These are phyloP conservation scores for Oreortyx pictus DNA, from an alignment of 2,797 vertebrate species.

Conservation along the genomic window DNA sequence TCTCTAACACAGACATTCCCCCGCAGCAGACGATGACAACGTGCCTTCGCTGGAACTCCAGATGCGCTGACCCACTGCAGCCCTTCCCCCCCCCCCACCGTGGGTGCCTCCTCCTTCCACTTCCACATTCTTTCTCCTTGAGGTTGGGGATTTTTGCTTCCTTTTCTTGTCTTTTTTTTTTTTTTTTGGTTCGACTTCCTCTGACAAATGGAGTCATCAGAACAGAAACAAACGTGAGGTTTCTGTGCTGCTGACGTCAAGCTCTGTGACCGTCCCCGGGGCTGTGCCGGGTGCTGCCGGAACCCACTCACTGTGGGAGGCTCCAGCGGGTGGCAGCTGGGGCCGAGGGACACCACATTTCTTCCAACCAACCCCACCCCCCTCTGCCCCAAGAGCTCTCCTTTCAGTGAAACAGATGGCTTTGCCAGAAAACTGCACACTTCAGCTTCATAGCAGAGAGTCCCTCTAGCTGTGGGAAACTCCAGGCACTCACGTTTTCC, in stretches of 20 bases:
- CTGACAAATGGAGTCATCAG: neutral
- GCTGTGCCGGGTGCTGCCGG: accelerated
- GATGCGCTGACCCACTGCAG: accelerated
- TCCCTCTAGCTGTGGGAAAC: neutral
- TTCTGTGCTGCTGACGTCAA: neutral
- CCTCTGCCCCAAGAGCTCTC: accelerated
- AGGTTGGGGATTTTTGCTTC: neutral
- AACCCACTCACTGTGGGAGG: accelerated
- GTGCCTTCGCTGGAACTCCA: accelerated
- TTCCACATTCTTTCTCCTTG: neutral
- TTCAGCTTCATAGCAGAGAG: accelerated
- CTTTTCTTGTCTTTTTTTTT: neutral
- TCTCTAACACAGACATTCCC: neutral
- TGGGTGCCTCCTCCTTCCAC: neutral
- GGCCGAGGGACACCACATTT: accelerated
- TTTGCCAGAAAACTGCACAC: neutral
- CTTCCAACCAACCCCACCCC: accelerated
- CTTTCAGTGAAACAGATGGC: neutral
- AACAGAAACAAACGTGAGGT: neutral
- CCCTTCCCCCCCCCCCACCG: neutral
- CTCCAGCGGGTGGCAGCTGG: neutral
- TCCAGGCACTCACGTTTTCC: neutral
- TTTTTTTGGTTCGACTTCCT: neutral
- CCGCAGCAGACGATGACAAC: accelerated
- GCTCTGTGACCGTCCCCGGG: accelerated